phyloP scores from a whole-genome alignment of 2,113 vertebrate genomes.

The Sula dactylatra region DNA sequence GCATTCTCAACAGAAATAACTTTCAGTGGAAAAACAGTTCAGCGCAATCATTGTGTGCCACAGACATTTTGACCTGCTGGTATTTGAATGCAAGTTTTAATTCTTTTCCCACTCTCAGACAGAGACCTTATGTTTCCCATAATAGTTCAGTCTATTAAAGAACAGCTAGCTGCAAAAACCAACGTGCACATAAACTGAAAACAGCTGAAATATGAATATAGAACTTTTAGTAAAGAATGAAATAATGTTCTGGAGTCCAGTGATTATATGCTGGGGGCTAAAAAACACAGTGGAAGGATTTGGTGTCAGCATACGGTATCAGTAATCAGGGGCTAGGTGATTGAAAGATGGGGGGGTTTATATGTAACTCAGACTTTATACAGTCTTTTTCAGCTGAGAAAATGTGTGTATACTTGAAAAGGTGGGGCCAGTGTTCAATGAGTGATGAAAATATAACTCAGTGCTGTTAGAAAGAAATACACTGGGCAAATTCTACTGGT shows the following conservation, averaged over 20 bases:
- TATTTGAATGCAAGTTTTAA: slow-evolving; percentile 1
- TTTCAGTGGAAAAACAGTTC: not conserved
- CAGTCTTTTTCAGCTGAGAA: not conserved
- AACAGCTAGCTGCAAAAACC: not conserved
- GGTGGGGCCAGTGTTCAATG: not conserved
- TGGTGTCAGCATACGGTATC: not conserved
- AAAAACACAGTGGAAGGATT: not conserved
- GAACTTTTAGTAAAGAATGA: not conserved
- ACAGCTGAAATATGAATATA: not conserved
- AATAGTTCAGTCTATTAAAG: not conserved
- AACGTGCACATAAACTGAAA: not conserved
- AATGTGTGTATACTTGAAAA: not conserved
- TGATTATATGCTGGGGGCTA: not conserved
- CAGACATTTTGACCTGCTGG: slow-evolving; percentile 2
- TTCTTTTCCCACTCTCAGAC: not conserved
- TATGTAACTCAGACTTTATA: not conserved
- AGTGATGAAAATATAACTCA: not conserved
- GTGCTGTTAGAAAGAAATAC: not conserved
- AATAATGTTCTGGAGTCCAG: not conserved
- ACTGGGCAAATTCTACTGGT: not conserved
- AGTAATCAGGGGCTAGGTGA: not conserved
- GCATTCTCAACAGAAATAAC: not conserved
- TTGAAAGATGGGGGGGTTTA: not conserved
- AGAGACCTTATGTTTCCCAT: not conserved
- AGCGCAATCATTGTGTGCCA: not conserved